phyloP scores from a whole-genome alignment of 2,888 invertebrate genomes.

The Heteropelma amictum region DNA sequence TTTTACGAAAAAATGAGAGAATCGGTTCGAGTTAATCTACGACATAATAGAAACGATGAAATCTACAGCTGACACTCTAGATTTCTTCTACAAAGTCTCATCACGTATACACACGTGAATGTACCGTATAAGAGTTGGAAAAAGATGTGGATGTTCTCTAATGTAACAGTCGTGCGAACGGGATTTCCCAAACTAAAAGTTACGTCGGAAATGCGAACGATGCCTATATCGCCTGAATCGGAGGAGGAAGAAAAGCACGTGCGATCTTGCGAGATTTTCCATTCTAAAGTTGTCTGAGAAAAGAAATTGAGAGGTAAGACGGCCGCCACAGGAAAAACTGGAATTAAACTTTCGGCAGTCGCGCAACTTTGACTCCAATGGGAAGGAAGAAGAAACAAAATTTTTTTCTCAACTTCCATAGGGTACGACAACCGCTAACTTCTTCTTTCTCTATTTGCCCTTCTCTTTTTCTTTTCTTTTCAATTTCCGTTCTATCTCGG shows the following conservation, averaged over 20 bases:
- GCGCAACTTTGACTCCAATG: conserved; percentile 70
- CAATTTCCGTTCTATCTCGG: too few species aligned
- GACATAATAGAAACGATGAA: background rate
- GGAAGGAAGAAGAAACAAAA: conserved; percentile 49
- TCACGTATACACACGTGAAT: background rate
- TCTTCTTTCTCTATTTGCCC: background rate
- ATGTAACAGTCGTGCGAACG: background rate
- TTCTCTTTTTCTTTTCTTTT: background rate
- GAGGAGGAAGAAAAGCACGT: conserved; percentile 16
- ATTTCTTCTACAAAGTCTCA: too few species aligned
- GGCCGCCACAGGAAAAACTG: conserved; percentile 60
- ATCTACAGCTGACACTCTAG: background rate
- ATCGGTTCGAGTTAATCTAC: background rate
- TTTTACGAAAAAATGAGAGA: too few species aligned
- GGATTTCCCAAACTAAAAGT: conserved; percentile 4
- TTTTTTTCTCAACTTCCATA: conserved; percentile 53
- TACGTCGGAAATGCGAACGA: conserved; percentile 8
- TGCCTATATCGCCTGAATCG: conserved; percentile 6
- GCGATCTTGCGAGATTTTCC: conserved; percentile 60
- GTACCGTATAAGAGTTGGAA: background rate
- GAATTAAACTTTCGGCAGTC: conserved; percentile 68
- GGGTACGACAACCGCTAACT: background rate
- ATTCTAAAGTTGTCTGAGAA: conserved; percentile 60
- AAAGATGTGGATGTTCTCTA: background rate
- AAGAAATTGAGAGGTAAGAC: conserved; percentile 38